A percentile compares a stretch with the other conserved stretches of the same genome.
phyloP scores from a whole-genome alignment of 2,888 invertebrate genomes.

The Euproctis similis region DNA sequence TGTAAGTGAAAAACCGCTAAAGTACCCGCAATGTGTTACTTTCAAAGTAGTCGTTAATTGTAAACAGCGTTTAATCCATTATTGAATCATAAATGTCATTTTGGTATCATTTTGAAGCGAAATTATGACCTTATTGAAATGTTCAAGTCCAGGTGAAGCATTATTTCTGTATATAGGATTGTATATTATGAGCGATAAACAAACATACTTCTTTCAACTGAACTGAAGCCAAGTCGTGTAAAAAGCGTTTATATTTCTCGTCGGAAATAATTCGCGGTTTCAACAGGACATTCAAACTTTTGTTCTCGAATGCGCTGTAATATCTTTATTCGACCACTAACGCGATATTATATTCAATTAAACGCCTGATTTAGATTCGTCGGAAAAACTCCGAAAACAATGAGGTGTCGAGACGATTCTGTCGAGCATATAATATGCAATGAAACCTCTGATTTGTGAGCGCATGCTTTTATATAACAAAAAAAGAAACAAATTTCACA shows the following conservation, averaged over 20 bases:
- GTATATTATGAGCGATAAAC: slow-evolving; percentile 31
- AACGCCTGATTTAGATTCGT: slow-evolving; percentile 59
- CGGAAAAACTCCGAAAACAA: slow-evolving; percentile 69
- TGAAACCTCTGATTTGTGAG: slow-evolving; percentile 55
- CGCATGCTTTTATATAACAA: slow-evolving; percentile 28
- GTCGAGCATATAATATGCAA: slow-evolving; percentile 57
- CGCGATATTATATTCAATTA: slow-evolving; percentile 69
- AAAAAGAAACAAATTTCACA: too few species aligned
- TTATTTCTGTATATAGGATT: slow-evolving; percentile 13
- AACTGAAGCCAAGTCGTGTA: slow-evolving; percentile 48
- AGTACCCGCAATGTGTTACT: too few species aligned
- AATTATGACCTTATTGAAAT: slow-evolving; percentile 16
- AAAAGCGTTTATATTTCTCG: slow-evolving; percentile 46
- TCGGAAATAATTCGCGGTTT: slow-evolving; percentile 62
- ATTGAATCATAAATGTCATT: slow-evolving; percentile 8
- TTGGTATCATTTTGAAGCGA: slow-evolving; percentile 5
- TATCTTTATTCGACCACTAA: slow-evolving; percentile 64
- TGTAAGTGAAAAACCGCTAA: too few species aligned
- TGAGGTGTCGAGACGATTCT: slow-evolving; percentile 59
- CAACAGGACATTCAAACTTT: slow-evolving; percentile 63
- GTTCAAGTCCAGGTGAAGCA: slow-evolving; percentile 26
- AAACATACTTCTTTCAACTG: slow-evolving; percentile 38
- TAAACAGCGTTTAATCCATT: slow-evolving; percentile 1
- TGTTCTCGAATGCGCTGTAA: slow-evolving; percentile 56
- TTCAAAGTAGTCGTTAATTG: too few species aligned